These are phyloP conservation scores for Tachysurus vachellii DNA, from an alignment of 2,113 vertebrate genomes.

Conservation along the genomic window DNA sequence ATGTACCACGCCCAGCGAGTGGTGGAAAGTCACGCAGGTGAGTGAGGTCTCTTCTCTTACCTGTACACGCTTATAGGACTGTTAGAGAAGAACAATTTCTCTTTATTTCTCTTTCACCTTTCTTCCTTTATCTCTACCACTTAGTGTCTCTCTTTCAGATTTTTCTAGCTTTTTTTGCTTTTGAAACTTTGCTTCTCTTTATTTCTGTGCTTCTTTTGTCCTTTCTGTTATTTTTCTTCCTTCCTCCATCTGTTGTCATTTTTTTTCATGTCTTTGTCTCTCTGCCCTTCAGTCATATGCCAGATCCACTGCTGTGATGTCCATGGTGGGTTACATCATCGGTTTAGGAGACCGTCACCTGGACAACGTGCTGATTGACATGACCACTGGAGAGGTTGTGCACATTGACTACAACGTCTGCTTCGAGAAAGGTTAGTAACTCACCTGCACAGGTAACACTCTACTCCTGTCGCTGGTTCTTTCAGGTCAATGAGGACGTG, in stretches of 20 bases:
- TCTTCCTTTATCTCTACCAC: background rate
- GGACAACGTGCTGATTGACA: conserved; percentile 98
- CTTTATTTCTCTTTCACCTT: background rate
- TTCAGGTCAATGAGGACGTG: background rate
- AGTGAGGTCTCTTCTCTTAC: background rate
- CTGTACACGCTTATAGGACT: background rate
- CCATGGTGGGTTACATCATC: conserved; percentile 99
- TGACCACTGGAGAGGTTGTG: conserved; percentile 98
- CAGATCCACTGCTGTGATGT: conserved; percentile 98
- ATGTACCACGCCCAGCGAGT: conserved; percentile 92
- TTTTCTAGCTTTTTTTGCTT: background rate
- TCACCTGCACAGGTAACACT: background rate
- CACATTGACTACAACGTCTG: conserved; percentile 99
- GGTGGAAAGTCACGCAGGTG: conserved; percentile 99
- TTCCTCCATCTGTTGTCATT: background rate
- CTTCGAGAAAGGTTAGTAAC: conserved; percentile 92
- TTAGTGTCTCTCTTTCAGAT: background rate
- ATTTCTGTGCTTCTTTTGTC: background rate
- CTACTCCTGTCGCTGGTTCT: background rate
- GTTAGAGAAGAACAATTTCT: background rate
- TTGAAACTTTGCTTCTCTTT: background rate
- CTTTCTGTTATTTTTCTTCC: background rate
- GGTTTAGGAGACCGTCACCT: conserved; percentile 97
- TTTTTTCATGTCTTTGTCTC: background rate
- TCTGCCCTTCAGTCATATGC: conserved; percentile 82